These are phyloP conservation scores for Rhagonycha fulva DNA, from an alignment of 2,888 invertebrate species.

Conservation along the genomic window DNA sequence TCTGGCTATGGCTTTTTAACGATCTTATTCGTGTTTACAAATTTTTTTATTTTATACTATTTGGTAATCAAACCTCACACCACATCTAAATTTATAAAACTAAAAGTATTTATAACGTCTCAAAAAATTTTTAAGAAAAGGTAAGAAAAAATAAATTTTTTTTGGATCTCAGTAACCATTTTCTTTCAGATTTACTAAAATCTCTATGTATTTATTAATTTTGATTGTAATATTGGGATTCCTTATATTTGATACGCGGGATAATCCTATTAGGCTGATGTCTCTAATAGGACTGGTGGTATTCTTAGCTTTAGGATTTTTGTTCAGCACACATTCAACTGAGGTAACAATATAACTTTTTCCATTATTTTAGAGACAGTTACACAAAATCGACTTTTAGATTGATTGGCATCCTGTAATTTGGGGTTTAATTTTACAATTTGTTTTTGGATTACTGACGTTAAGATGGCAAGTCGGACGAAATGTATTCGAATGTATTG, in stretches of 20 bases:
- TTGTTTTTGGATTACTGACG: slow-evolving; percentile 80
- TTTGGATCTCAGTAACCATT: background rate
- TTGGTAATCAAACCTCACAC: slow-evolving; percentile 63
- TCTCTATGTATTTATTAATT: slow-evolving; percentile 54
- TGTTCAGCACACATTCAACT: slow-evolving; percentile 65
- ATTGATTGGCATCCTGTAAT: slow-evolving; percentile 81
- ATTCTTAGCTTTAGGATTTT: slow-evolving; percentile 66
- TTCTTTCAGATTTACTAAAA: slow-evolving; percentile 57
- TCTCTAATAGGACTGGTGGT: slow-evolving; percentile 70
- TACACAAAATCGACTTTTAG: slow-evolving; percentile 45
- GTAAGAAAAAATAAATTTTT: background rate
- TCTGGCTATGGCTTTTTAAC: slow-evolving; percentile 75
- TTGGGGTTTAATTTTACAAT: slow-evolving; percentile 82
- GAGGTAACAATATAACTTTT: slow-evolving; percentile 51
- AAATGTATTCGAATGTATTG: slow-evolving; percentile 67
- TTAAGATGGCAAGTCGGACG: slow-evolving; percentile 84
- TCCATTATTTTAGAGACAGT: background rate
- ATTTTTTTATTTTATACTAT: slow-evolving; percentile 68
- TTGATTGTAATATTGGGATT: slow-evolving; percentile 61
- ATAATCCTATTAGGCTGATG: slow-evolving; percentile 64
- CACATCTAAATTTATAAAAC: slow-evolving; percentile 45
- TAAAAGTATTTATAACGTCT: background rate
- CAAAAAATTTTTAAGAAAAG: background rate
- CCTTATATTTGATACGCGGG: slow-evolving; percentile 66
- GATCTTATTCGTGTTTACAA: slow-evolving; percentile 63